Conservation (phyloP, 2,113 vertebrate genomes). For the Centrocercus urophasianus region DNA sequence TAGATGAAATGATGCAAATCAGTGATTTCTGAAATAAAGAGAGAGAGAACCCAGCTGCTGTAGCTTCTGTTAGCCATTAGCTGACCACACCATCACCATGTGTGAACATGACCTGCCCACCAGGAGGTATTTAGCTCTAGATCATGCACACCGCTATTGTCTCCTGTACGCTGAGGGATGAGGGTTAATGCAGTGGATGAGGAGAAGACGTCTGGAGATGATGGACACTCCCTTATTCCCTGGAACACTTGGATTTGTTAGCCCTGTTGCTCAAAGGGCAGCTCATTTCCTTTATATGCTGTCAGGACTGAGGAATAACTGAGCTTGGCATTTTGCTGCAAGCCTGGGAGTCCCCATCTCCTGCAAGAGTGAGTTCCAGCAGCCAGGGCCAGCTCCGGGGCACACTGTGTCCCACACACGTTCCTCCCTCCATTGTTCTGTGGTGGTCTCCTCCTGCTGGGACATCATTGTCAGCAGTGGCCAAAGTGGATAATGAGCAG, state of each 20-base stretch:
- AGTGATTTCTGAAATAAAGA: background rate
- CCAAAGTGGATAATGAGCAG: constrained; percentile 9
- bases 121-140: background rate
- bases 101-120: rapidly evolving
- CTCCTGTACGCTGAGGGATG: background rate
- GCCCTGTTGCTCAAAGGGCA: background rate
- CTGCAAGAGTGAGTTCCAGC: background rate
- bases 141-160: background rate
- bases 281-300: background rate
- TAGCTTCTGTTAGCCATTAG: background rate
- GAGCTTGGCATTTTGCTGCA: background rate
- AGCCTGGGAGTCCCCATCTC: background rate
- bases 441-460: background rate
- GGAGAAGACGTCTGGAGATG: background rate
- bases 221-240: background rate
- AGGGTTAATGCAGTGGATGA: background rate
- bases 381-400: constrained; percentile 15
- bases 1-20: background rate
- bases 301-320: background rate
- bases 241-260: background rate
- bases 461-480: background rate
- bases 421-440: background rate
- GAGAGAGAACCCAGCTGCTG: background rate
- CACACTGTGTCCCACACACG: background rate
- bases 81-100: background rate